Conservation (phyloP, 2,888 invertebrate genomes). For the Lasioglossum calceatum region DNA sequence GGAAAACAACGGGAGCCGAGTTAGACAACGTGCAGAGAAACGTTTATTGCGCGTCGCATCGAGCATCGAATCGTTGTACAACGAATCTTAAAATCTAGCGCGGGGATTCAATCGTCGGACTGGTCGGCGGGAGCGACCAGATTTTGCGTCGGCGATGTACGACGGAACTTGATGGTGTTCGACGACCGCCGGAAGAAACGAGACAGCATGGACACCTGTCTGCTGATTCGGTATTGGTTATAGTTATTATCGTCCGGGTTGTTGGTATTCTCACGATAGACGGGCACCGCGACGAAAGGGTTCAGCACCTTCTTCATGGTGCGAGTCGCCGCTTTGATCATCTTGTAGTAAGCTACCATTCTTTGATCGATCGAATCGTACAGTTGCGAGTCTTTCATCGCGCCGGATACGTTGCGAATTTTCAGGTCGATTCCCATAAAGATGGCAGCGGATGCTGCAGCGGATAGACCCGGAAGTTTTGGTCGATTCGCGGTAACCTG, state of each 20-base stretch:
- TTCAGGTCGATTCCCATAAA: conserved; percentile 87
- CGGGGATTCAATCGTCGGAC: background rate
- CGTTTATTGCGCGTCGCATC: background rate
- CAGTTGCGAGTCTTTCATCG: conserved; percentile 74
- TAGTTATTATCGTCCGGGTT: background rate
- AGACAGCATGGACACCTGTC: conserved; percentile 3
- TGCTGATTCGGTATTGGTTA: background rate
- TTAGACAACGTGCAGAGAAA: conserved; percentile 59
- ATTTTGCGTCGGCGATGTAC: conserved; percentile 61
- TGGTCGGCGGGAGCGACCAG: conserved; percentile 27
- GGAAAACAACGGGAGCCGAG: conserved; percentile 73
- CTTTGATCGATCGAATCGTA: conserved; percentile 83
- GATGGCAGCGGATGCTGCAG: conserved; percentile 85
- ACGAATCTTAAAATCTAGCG: background rate
- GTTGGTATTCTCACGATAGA: accelerated
- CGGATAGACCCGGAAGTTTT: conserved; percentile 87
- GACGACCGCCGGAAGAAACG: background rate
- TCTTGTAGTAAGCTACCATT: conserved; percentile 83
- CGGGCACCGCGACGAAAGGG: conserved; percentile 83
- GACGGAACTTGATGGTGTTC: conserved; percentile 48
- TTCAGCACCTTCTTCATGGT: conserved; percentile 86
- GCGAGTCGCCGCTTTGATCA: conserved; percentile 83
- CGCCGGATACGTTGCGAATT: conserved; percentile 82
- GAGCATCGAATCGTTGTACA: background rate
- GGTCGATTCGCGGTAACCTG: conserved; percentile 86